Evolutionary conservation across 2,888 invertebrate genomes (phyloP), one percentile per base, ranked within the genome.

Genomic region (Rugalucina vietnamica): DNA sequence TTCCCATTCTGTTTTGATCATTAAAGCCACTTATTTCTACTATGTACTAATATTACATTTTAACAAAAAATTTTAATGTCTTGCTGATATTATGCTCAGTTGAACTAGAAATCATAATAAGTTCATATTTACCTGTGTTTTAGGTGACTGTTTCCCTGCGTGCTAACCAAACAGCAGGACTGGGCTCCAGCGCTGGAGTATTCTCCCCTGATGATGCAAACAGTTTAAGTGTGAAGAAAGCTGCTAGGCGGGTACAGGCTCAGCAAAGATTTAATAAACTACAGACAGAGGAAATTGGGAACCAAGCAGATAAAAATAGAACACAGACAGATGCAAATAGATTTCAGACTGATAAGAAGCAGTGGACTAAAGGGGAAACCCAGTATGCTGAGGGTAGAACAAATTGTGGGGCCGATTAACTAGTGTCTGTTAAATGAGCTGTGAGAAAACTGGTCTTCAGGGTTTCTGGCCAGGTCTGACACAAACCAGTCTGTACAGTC

Each of bases 141-240:
- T 86, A 92, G 92, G 89, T 93, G 29, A 82, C 79, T 72, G 91
- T 91, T 12, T 89, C 81, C n/a, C 43, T 91, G 14, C 82, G 92
- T 39, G 87, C 87, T 57, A 90, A 91, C 77, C 89, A 90, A 76
- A 78, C 85, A 60, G 91, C 92, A 60, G 92, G 92, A 5, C 84
- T 93, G 0, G 92, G 92, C 12, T 90, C 92, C 24, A 70, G 76
- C 8, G 43, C 71, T 14, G 82, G 86, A 0, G 50, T 60, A 14
- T 80, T 88, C 50, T 90, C 91, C 21, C 73, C 89, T 18, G 91
- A 91, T 72, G 85, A 91, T 81, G 86, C 88, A 14, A 86, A 81
- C 37, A 80, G 78, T 14, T 50, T 75, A 1, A 81, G 82, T 49
- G 60, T 83, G 39, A 76, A 75, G 57, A 88, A 88, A 75, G 83